These are phyloP conservation scores for Hypercompe scribonia DNA, from an alignment of 2,888 invertebrate species.

Conservation along the genomic window DNA sequence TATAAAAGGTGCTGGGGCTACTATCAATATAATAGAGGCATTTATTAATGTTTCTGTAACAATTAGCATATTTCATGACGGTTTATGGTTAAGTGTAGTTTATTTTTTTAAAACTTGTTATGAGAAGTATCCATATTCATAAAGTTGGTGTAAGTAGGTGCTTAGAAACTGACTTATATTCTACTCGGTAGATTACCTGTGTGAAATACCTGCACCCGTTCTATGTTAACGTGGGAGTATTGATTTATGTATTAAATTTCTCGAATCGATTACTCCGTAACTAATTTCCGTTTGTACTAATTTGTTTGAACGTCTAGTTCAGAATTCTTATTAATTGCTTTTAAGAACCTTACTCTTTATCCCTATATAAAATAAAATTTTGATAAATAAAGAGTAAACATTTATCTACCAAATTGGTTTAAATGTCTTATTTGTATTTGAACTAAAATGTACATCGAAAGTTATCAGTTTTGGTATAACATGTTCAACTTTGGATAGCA, in stretches of 20 bases:
- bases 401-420: neutral
- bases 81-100: conserved; percentile 31
- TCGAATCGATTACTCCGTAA: conserved; percentile 42
- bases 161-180: conserved; percentile 23
- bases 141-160: conserved; percentile 13
- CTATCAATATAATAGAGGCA: conserved; percentile 39
- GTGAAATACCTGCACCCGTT: conserved; percentile 48
- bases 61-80: conserved; percentile 47
- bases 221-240: conserved; percentile 56
- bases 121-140: conserved; percentile 35
- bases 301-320: conserved; percentile 1
- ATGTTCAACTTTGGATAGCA: conserved; percentile 30
- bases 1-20: conserved; percentile 45
- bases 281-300: conserved; percentile 29
- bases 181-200: conserved; percentile 47
- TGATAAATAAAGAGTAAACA: too few species aligned
- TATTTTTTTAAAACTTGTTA: neutral
- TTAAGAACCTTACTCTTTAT: too few species aligned
- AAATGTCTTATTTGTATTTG: conserved; percentile 1
- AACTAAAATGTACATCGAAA: neutral
- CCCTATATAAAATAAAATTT: too few species aligned
- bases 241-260: conserved; percentile 57
- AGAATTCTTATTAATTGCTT: neutral
- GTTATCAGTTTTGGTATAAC: conserved; percentile 13
- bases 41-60: conserved; percentile 51